These are phyloP conservation scores for Vidua chalybeata DNA, from an alignment of 2,113 vertebrate genomes.

Conservation along the genomic window DNA sequence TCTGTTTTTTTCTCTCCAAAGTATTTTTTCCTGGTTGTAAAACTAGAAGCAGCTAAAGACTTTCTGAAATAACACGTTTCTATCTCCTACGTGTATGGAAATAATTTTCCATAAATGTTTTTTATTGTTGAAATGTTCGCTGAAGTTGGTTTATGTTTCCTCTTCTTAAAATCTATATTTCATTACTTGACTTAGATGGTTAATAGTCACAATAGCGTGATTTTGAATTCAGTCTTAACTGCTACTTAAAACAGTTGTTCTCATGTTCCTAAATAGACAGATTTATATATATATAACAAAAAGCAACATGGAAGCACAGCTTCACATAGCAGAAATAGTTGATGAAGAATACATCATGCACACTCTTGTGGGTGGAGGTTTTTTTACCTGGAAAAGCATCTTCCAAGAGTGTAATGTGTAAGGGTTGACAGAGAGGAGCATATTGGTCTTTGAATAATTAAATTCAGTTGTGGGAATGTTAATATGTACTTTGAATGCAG, in stretches of 20 bases:
- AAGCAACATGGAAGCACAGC: neutral
- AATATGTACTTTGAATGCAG: neutral
- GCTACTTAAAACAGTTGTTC: neutral
- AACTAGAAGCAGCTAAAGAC: neutral
- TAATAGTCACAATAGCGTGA: neutral
- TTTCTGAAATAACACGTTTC: neutral
- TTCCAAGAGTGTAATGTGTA: neutral
- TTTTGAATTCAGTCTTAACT: neutral
- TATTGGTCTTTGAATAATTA: neutral
- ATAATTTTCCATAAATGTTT: neutral
- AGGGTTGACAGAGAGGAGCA: neutral
- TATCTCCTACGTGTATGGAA: neutral
- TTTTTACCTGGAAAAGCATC: neutral
- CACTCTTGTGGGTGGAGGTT: neutral
- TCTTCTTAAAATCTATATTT: neutral
- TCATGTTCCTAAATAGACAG: slow-evolving; percentile 4
- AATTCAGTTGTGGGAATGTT: neutral
- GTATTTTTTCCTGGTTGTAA: neutral
- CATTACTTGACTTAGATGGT: neutral
- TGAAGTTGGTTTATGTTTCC: neutral
- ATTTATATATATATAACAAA: neutral
- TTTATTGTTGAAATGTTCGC: neutral
- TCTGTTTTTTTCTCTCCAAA: neutral
- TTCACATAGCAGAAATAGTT: neutral
- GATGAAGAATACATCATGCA: neutral